Percentiles rank a stretch among this genome's conserved stretches.
Conservation (phyloP, 2,888 invertebrate species). For the Trichacis sp. region DNA sequence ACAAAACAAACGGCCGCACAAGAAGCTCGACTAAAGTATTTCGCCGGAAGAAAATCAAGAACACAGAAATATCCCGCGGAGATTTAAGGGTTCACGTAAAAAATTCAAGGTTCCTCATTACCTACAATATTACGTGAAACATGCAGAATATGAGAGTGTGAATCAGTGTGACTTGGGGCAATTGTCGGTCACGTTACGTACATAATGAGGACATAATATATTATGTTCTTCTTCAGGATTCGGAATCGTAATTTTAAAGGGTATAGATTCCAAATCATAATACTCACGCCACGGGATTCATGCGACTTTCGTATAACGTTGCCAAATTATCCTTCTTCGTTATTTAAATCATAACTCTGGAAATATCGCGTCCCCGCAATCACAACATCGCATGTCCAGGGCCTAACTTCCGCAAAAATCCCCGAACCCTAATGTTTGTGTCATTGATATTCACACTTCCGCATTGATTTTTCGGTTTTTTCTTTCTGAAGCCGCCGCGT, state of each 20-base stretch:
- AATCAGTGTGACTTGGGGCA: slow-evolving; percentile 6
- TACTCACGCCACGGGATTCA: slow-evolving; percentile 25
- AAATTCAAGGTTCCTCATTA: slow-evolving; percentile 1
- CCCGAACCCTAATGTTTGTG: background rate
- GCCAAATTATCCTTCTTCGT: slow-evolving; percentile 19
- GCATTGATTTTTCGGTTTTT: slow-evolving; percentile 16
- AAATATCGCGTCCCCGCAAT: slow-evolving; percentile 9
- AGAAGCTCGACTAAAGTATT: background rate
- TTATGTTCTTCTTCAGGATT: background rate
- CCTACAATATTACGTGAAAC: slow-evolving; percentile 20
- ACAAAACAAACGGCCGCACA: background rate
- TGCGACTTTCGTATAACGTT: slow-evolving; percentile 11
- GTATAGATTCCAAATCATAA: slow-evolving; percentile 25
- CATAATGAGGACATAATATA: background rate
- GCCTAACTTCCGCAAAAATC: slow-evolving; percentile 21
- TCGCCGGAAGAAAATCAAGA: background rate
- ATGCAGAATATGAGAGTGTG: slow-evolving; percentile 12
- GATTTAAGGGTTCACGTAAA: background rate
- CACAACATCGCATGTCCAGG: slow-evolving; percentile 23
- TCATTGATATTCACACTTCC: slow-evolving; percentile 17
- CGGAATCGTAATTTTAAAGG: slow-evolving; percentile 11
- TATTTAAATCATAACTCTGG: slow-evolving; percentile 25
- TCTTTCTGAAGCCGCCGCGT: background rate
- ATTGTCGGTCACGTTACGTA: slow-evolving; percentile 18
- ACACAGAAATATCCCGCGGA: background rate